Evolutionary conservation across 2,113 vertebrate species (phyloP), one percentile per base, ranked within the genome.

Genomic region (Saguinus imperator): DNA sequence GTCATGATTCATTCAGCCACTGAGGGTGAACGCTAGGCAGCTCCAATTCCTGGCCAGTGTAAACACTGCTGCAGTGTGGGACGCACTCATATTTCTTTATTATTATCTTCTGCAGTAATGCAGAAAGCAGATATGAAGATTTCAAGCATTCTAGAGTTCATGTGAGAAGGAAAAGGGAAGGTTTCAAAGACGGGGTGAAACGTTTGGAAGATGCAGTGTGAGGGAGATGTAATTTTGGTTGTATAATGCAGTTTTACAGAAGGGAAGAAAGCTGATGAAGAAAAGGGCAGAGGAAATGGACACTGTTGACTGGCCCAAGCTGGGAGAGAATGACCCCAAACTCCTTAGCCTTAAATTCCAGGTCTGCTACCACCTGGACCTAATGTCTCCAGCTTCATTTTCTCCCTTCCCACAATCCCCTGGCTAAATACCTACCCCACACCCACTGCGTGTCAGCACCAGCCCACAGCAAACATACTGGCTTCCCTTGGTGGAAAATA

Each of bases 381-480:
- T 40, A 45, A 12, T 1, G n/a, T 37, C 8, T 73, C 68, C 3
- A 8, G 17, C 16, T 52, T 58, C 14, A 10, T 40, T 29, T 80
- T 55, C 48, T 73, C 32, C 21, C 20, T 27, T 23, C 27, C 37
- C 1, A 16, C 8, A 52, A 6, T 8, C 7, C 25, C 5, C 57
- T 43, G 20, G 14, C 48, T 52, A 8, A 35, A 32, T 14, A 52
- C 40, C 73, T 8, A 37, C 32, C 13, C 12, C 4, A 6, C 1
- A 13, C 9, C 14, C 37, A 3, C 16, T 50, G 0, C 2, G 0
- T 29, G 43, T 37, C 45, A 45, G 27, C 37, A 20, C 25, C 6
- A 2, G 84, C 1, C 18, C 48, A n/a, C 35, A 40, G 45, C 8
- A 87, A 9, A 66, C 11, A 50, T 3, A 0, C 13, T 1, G 8